Conservation (phyloP, 2,113 vertebrate species). For the Oryzias curvinotus region DNA sequence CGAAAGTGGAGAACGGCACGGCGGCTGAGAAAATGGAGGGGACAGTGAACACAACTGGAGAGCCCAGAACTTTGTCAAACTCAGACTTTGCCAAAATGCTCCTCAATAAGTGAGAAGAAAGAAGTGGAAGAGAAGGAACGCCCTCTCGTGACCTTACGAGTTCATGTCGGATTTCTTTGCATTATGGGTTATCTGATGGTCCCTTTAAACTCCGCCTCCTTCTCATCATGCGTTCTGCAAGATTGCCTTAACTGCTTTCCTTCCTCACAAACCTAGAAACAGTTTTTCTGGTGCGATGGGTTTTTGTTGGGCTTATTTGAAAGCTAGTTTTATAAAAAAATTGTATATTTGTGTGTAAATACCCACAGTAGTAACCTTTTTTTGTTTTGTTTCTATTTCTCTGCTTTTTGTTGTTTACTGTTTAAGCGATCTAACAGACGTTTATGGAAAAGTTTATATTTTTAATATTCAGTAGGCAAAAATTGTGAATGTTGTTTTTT, state of each 20-base stretch:
- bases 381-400: slow-evolving; percentile 35
- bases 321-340: slow-evolving; percentile 51
- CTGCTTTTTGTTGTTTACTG: slow-evolving; percentile 46
- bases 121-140: slow-evolving; percentile 48
- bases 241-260: slow-evolving; percentile 64
- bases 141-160: slow-evolving; percentile 82
- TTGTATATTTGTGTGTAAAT: slow-evolving; percentile 69
- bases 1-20: slow-evolving; percentile 87
- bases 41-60: slow-evolving; percentile 24
- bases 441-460: slow-evolving; percentile 51
- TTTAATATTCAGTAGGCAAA: slow-evolving; percentile 55
- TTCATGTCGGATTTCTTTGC: slow-evolving; percentile 47
- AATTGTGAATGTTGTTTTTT: slow-evolving; percentile 53
- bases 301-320: slow-evolving; percentile 34
- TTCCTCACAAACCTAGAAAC: slow-evolving; percentile 15
- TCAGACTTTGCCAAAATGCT: slow-evolving; percentile 95
- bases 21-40: slow-evolving; percentile 44
- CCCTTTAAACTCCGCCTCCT: slow-evolving; percentile 56
- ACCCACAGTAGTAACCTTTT: slow-evolving; percentile 57
- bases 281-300: slow-evolving; percentile 26
- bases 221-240: slow-evolving; percentile 45
- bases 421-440: slow-evolving; percentile 33
- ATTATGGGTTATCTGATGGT: slow-evolving; percentile 41
- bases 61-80: slow-evolving; percentile 87
- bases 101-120: slow-evolving; percentile 84